Base-by-base conservation (phyloP, 2,797 vertebrate genomes). In the Rhinatrema bivittatum region DNA sequence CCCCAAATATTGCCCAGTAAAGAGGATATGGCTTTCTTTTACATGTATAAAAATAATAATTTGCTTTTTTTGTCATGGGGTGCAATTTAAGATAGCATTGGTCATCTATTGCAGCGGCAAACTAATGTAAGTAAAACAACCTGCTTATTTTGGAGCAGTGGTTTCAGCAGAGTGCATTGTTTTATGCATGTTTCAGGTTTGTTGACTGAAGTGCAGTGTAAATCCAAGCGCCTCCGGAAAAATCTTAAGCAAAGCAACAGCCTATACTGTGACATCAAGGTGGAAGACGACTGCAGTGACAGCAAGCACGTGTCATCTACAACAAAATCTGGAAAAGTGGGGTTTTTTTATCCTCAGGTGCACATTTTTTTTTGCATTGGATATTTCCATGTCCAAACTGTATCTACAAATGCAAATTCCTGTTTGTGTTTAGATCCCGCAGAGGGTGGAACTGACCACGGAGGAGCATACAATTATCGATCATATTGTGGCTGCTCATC, bases 141-240 rank as follows among this genome's bases (percentile, higher is more conserved):
- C n/a, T n/a, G n/a, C n/a, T n/a, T n/a, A n/a, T n/a, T n/a, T n/a
- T n/a, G n/a, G n/a, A n/a, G n/a, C n/a, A n/a, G n/a, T n/a, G n/a
- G n/a, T n/a, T n/a, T n/a, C n/a, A n/a, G n/a, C n/a, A n/a, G n/a
- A n/a, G n/a, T n/a, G n/a, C n/a, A n/a, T n/a, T n/a, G n/a, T n/a
- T n/a, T n/a, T n/a, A n/a, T n/a, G n/a, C 43, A 28, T 55, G 14
- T 55, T 10, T 7, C 56, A 95, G 93, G 89, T 69, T 83, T 98
- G 53, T 76, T 96, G 61, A 96, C 93, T 5, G 93, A 97, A 75
- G 90, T 96, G 32, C 94, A 97, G 58, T 94, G 93, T 65, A 92
- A 94, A 50, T 97, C 92, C 44, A 97, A 96, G 64, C 78, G 91
- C 20, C 85, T 97, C 50, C 74, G 85, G 61, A 97, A 95, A 76